Conservation (phyloP, 2,113 vertebrate genomes). For the Colistium nudipinnis region DNA sequence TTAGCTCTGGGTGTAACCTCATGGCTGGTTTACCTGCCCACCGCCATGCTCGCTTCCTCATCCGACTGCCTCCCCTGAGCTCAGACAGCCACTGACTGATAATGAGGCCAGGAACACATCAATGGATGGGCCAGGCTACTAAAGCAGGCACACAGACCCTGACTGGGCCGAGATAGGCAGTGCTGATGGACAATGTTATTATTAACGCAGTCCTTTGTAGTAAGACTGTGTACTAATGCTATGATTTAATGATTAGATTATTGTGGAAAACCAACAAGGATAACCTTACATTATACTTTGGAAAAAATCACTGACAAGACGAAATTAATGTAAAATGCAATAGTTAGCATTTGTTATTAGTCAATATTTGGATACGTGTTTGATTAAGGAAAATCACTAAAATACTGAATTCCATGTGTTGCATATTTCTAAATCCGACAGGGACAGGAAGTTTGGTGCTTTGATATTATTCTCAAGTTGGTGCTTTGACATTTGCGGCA, state of each 20-base stretch:
- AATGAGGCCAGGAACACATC: conserved; percentile 75
- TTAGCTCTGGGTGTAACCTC: conserved; percentile 74
- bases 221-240: conserved; percentile 32
- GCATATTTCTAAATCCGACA: conserved; percentile 34
- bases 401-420: not conserved
- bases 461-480: too few species aligned
- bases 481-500: conserved; percentile 37
- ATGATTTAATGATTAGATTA: conserved; percentile 60
- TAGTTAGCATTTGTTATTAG: conserved; percentile 31
- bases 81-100: conserved; percentile 71
- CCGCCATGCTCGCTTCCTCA: conserved; percentile 78
- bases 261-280: conserved; percentile 46
- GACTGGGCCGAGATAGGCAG: conserved; percentile 47
- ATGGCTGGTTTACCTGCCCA: conserved; percentile 82
- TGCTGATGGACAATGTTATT: conserved; percentile 44
- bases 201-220: conserved; percentile 38
- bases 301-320: conserved; percentile 35
- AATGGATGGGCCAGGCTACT: conserved; percentile 66
- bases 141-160: conserved; percentile 35
- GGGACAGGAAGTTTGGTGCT: conserved; percentile 34
- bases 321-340: conserved; percentile 5
- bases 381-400: conserved; percentile 15
- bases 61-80: conserved; percentile 71
- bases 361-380: conserved; percentile 33
- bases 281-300: conserved; percentile 21